A percentile compares a stretch with the other conserved stretches of the same genome.
Evolutionary conservation across 2,113 vertebrate genomes (phyloP).

Genomic region (Pachycephala philippinensis): DNA sequence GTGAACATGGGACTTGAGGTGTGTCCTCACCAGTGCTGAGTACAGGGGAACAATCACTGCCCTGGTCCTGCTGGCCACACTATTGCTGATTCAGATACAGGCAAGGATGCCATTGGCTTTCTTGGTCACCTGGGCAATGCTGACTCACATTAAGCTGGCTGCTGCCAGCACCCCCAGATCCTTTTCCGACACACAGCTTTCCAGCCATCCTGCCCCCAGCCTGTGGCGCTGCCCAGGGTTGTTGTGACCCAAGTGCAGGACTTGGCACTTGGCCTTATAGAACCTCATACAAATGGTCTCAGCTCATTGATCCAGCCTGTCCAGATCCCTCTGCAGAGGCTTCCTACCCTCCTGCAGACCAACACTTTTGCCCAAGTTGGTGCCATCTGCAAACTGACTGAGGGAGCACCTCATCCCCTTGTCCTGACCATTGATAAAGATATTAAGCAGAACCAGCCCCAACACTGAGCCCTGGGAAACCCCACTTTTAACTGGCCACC

Average conservation of each 20-base stretch:
- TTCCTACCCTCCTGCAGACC: neutral
- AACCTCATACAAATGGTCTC: neutral
- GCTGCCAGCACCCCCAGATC: neutral
- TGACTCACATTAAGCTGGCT: rapidly evolving
- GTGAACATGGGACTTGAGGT: rapidly evolving
- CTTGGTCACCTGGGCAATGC: neutral
- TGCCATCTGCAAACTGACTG: neutral
- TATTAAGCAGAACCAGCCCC: neutral
- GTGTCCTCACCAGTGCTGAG: rapidly evolving
- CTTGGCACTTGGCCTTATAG: rapidly evolving
- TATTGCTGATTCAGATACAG: neutral
- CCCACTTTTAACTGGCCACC: neutral
- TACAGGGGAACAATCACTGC: neutral
- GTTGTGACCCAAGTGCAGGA: neutral
- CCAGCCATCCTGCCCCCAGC: neutral
- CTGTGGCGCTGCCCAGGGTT: rapidly evolving
- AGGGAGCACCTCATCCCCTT: neutral
- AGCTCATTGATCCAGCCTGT: neutral
- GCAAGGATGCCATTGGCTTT: neutral
- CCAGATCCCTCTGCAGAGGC: neutral
- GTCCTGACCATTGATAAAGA: rapidly evolving
- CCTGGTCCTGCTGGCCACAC: neutral
- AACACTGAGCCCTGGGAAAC: neutral
- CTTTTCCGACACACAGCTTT: neutral
- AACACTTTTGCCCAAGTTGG: neutral